A percentile compares a stretch with the other conserved stretches of the same genome.
Conservation (phyloP, 2,113 vertebrate genomes). For the Dromas ardeola region DNA sequence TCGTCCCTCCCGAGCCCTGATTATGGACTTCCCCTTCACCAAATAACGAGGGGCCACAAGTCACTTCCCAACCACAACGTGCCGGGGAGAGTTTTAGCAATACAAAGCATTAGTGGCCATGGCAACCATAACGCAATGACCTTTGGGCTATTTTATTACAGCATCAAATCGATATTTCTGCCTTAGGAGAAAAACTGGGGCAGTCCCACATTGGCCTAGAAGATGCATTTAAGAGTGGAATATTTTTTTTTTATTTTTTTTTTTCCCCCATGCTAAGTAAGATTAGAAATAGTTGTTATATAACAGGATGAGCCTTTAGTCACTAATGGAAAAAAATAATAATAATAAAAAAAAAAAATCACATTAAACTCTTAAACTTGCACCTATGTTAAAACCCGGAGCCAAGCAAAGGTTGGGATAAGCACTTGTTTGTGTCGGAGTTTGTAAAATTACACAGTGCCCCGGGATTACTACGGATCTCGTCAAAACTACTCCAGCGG, state of each 20-base stretch:
- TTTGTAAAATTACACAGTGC: not conserved
- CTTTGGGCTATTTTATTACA: not conserved
- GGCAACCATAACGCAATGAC: conserved; percentile 9
- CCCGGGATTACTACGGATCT: conserved; percentile 48
- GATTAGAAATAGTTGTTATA: conserved; percentile 18
- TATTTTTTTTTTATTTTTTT: not conserved
- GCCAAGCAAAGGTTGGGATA: not conserved
- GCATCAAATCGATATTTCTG: conserved; percentile 11
- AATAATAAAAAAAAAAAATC: not conserved
- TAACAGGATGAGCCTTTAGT: conserved; percentile 28
- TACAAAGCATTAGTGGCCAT: conserved; percentile 51
- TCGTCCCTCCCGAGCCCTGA: not conserved
- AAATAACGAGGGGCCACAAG: not conserved
- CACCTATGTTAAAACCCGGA: not conserved
- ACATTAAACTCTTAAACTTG: not conserved
- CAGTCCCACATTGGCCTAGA: not conserved
- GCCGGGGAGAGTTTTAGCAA: not conserved
- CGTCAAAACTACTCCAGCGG: conserved; percentile 52
- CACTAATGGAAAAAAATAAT: conserved; percentile 8
- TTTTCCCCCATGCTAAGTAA: not conserved
- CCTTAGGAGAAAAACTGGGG: conserved; percentile 7
- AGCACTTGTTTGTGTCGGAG: conserved; percentile 10
- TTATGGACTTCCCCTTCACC: not conserved
- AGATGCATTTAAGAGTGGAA: not conserved
- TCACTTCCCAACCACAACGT: not conserved